Evolutionary conservation across 1,140 invertebrate species (phyloP), one percentile per base, ranked within the genome.

Genomic region (Meloidogyne chitwoodi): DNA sequence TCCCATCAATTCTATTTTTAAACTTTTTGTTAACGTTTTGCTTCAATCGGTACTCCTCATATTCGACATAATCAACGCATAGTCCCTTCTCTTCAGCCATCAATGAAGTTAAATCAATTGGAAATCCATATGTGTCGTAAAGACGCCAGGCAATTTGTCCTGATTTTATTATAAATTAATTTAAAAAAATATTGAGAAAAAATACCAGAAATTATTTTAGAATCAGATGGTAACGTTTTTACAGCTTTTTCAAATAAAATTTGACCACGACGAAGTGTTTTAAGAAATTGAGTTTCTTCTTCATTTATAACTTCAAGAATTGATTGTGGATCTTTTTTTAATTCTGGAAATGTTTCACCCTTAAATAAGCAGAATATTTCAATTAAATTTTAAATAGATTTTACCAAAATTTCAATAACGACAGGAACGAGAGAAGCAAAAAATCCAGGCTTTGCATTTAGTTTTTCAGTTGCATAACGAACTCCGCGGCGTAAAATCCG

Each of bases 41-140:
- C n/a, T n/a, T n/a, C n/a, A n/a, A n/a, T n/a, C 48, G 16, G n/a
- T n/a, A 91, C 85, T 93, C 92, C 89, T 99, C 95, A 88, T 97
- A 99, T 44, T 89, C 91, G 31, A 87, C 88, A 91, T 95, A 92
- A 88, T 99, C 94, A 77, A 99, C 92, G 66, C 88, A 88, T 0
- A 99, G 88, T 12, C 93, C 93, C 87, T 93, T 94, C 89, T 99
- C 97, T 90, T 99, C 96, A 66, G 92, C 92, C 95, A 99, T 99
- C 1, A 99, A 89, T 82, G 93, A 92, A 0, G 97, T 99, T 48
- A 99, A 90, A 90, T 99, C 97, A 74, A 98, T 91, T 5, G 97
- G 96, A 87, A 99, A 99, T 16, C 96, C 97, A 88, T 98, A 99
- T 1, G 96, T 99, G 87, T 99, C 96, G 88, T 99, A 99, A 61